Evolutionary conservation across 2,797 vertebrate genomes (phyloP), one percentile per base, ranked within the genome.

Genomic region (Tenualosa thibaudeaui): DNA sequence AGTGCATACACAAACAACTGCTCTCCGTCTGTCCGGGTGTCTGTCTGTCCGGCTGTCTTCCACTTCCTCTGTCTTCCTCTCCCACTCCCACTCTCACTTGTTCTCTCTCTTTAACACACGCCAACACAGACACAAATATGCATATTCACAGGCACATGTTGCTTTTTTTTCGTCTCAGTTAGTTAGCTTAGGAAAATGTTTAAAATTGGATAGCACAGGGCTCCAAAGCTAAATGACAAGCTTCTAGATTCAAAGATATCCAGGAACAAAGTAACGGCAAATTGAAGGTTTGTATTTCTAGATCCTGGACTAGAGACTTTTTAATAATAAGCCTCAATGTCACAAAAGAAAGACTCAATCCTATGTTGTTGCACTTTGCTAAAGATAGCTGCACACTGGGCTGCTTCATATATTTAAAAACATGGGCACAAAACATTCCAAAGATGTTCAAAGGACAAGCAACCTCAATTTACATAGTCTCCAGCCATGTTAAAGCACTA

Each of bases 251-350:
- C 37, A 78, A 78, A 78, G 71, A 78, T 78, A 43, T 17, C 37
- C 40, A 68, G 43, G 26, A 65, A 68, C 2, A 65, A 62, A 68
- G 24, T 31, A 31, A n/a, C n/a, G 51, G 60, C 24, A 50, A 31
- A 83, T 60, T 46, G 17, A 84, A 71, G 24, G 46, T 31, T 51
- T 26, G 15, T 37, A 81, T 82, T 86, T 93, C 91, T 93, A 88
- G 92, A 93, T 31, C 81, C 15, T 49, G 62, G 50, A 85, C 84
- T 90, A 81, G 3, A 54, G 19, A 58, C 58, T 81, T 71, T 90
- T 92, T 89, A 90, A 78, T 54, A 86, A 46, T 85, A 75, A 24
- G 68, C 88, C 84, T 82, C 87, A 22, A 83, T 81, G 88, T 88
- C 86, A 88, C 88, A 85, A 46, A 46, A 46, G 71, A 78, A 78